Evolutionary conservation across 2,113 vertebrate genomes (phyloP).

Genomic region (Cavia aperea): DNA sequence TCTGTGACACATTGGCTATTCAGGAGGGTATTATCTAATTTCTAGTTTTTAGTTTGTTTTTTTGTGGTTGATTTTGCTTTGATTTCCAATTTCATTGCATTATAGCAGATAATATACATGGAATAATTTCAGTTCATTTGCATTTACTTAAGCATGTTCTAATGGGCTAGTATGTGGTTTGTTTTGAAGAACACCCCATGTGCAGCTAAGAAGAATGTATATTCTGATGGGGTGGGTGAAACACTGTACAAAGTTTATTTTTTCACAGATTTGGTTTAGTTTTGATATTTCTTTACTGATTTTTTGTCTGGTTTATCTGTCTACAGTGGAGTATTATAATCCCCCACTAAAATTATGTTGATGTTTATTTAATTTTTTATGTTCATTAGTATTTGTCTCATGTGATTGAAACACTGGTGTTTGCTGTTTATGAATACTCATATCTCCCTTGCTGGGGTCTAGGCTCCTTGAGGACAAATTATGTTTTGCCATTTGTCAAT

Average conservation of each 20-base stretch:
- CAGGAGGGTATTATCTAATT: not conserved
- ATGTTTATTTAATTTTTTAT: not conserved
- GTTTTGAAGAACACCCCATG: not conserved
- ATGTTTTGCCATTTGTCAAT: not conserved
- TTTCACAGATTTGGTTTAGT: not conserved
- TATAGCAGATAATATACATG: not conserved
- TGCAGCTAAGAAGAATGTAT: not conserved
- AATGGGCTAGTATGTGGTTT: not conserved
- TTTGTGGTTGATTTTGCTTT: not conserved
- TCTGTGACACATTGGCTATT: not conserved
- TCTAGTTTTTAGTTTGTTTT: not conserved
- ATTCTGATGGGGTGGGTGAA: not conserved
- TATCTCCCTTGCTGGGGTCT: not conserved
- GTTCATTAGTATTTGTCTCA: not conserved
- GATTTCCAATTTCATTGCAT: not conserved
- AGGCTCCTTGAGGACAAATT: not conserved
- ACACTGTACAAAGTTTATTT: not conserved
- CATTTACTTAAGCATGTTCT: too few species aligned
- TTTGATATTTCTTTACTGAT: not conserved
- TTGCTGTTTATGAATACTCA: not conserved
- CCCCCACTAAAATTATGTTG: not conserved
- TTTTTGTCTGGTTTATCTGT: not conserved
- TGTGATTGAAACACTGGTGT: not conserved
- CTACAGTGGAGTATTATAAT: not conserved
- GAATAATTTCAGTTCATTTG: too few species aligned